Evolutionary conservation across 1,140 invertebrate genomes (phyloP), one percentile per base, ranked within the genome.

Genomic region (Drosophila grimshawi): DNA sequence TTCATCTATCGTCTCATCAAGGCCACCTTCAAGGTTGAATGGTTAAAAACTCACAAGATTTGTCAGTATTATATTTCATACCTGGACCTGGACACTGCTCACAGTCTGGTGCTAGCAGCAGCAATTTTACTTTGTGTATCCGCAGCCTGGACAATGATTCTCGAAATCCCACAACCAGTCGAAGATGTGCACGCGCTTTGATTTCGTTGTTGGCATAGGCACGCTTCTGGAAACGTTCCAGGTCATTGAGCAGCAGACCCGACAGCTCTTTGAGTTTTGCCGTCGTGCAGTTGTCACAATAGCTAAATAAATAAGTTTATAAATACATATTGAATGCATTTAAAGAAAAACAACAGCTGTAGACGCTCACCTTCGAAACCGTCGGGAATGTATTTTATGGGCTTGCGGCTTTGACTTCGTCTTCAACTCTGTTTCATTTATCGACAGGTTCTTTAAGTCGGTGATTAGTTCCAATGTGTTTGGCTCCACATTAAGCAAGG

Each of bases 141-240:
- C 93, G 92, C 30, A 95, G 76, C 71, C 94, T 93, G 62, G 94
- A 94, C 11, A 93, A 92, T 0, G 94, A 93, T 80, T 95, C 94
- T 30, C 94, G 93, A 43, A 95, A 92, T 1, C 95, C 95, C 57
- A 94, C 81, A 0, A 95, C 94, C 57, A 94, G 92, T 46, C 95
- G 92, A 35, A 94, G 76, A 77, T 94, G 95, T 2, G 90, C 92
- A 10, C 88, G 85, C 30, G 94, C 94, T 86, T 95, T 95, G 1
- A 94, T 92, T 33, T 94, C 94, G 76, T 95, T 95, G 63, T 94
- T 94, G 41, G 93, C 92, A 81, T 94, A 94, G 27, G 94, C 92
- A 5, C 94, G 92, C 60, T 94, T 94, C 82, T 95, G 95, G 76
- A 95, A 95, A 5, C 93, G 88, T 61, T 94, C 92, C 8, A 95